Evolutionary conservation across 2,888 invertebrate species (phyloP).

Genomic region (Pristionchus maxplancki): DNA sequence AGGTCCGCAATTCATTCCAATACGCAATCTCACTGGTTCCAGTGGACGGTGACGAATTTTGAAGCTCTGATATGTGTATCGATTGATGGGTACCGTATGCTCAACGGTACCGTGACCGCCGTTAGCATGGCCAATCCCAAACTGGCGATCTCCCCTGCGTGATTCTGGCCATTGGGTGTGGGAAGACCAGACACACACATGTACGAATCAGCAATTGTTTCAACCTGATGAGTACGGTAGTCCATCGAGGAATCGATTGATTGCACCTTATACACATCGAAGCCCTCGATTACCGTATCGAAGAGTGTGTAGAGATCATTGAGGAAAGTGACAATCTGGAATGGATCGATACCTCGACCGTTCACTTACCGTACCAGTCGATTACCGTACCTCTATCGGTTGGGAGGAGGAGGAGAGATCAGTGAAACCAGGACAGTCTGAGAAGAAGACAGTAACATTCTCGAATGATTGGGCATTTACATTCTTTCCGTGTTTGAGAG

Average conservation of each 20-base stretch:
- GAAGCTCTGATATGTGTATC: slow-evolving; percentile 55
- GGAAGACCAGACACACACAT: slow-evolving; percentile 67
- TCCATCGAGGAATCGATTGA: neutral
- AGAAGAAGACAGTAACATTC: slow-evolving; percentile 62
- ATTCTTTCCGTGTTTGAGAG: slow-evolving; percentile 59
- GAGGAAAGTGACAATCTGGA: slow-evolving; percentile 81
- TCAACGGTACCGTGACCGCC: slow-evolving; percentile 72
- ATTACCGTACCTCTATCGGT: slow-evolving; percentile 59
- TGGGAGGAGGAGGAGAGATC: slow-evolving; percentile 58
- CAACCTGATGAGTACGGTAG: slow-evolving; percentile 55
- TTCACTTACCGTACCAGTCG: neutral
- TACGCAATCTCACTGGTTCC: slow-evolving; percentile 62
- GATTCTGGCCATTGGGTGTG: slow-evolving; percentile 61
- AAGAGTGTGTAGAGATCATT: slow-evolving; percentile 67
- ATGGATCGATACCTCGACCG: too few species aligned
- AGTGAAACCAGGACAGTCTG: slow-evolving; percentile 65
- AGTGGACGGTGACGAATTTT: slow-evolving; percentile 64
- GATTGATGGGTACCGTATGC: neutral
- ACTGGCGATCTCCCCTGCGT: slow-evolving; percentile 68
- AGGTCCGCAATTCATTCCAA: slow-evolving; percentile 64
- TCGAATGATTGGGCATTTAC: slow-evolving; percentile 63
- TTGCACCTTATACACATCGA: slow-evolving; percentile 67
- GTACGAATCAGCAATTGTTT: slow-evolving; percentile 66
- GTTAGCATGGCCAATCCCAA: slow-evolving; percentile 64
- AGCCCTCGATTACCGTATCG: slow-evolving; percentile 63